Percentiles rank a stretch among this genome's conserved stretches.
phyloP scores from a whole-genome alignment of 1,140 invertebrate species.

The Drosophila athabasca region DNA sequence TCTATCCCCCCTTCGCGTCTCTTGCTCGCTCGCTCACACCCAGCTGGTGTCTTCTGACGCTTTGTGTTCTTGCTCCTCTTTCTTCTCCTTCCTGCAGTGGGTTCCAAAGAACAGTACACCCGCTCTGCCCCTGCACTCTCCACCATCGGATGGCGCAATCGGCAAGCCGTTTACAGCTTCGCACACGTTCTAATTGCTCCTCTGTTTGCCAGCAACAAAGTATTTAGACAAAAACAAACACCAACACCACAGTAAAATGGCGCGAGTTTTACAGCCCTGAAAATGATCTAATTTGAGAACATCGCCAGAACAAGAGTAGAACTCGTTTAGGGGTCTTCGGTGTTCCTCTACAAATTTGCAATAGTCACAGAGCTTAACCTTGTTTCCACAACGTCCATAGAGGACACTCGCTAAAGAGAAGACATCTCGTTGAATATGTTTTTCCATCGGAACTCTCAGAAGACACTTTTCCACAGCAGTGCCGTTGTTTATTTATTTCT shows the following conservation, averaged over 20 bases:
- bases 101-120: slow-evolving; percentile 14
- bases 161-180: neutral
- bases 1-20: neutral
- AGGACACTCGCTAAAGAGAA: too few relatives aligned
- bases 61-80: slow-evolving; percentile 17
- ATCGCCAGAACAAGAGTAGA: neutral
- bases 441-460: neutral
- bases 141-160: neutral
- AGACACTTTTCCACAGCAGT: neutral
- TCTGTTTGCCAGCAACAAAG: slow-evolving; percentile 12
- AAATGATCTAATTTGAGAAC: slow-evolving; percentile 22
- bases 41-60: slow-evolving; percentile 19
- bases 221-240: slow-evolving; percentile 24
- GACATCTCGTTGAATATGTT: neutral
- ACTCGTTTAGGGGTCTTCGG: too few relatives aligned
- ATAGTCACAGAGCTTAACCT: too few relatives aligned
- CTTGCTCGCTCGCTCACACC: neutral
- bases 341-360: neutral
- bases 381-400: too few relatives aligned
- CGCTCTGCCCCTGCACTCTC: neutral
- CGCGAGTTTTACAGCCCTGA: slow-evolving; percentile 6
- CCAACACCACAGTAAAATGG: slow-evolving; percentile 6
- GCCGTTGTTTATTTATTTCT: neutral
- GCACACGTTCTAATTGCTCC: slow-evolving; percentile 27
- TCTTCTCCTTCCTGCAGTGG: neutral